Percentiles rank a stretch among this genome's conserved stretches.
phyloP scores from a whole-genome alignment of 2,888 invertebrate species.

The Magallana nippona region DNA sequence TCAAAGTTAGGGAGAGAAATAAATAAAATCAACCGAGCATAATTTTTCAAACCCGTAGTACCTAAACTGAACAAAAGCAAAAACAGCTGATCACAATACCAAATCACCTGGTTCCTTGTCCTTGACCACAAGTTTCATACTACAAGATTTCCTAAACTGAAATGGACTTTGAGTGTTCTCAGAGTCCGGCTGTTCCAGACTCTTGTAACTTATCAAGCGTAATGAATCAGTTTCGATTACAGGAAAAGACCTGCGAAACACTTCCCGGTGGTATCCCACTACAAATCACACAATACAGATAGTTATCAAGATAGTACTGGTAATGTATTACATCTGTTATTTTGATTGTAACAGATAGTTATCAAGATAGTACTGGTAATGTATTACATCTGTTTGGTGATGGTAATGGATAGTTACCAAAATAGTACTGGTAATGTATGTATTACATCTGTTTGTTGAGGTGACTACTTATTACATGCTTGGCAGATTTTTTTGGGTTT shows the following conservation, averaged over 20 bases:
- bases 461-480: too few species aligned
- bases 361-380: too few species aligned
- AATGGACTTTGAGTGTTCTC: slow-evolving; percentile 60
- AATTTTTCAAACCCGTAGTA: not conserved
- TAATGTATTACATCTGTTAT: too few species aligned
- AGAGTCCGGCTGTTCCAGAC: slow-evolving; percentile 59
- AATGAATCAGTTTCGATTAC: slow-evolving; percentile 58
- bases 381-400: too few species aligned
- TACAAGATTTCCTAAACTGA: slow-evolving; percentile 77
- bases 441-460: too few species aligned
- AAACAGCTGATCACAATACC: slow-evolving; percentile 35
- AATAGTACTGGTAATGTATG: too few species aligned
- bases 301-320: too few species aligned
- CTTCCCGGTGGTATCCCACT: slow-evolving; percentile 53
- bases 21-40: too few species aligned
- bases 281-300: not conserved
- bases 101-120: slow-evolving; percentile 74
- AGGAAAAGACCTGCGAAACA: slow-evolving; percentile 67
- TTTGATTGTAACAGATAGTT: too few species aligned
- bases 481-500: too few species aligned
- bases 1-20: too few species aligned
- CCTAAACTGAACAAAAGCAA: slow-evolving; percentile 36
- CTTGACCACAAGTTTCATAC: slow-evolving; percentile 77
- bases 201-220: slow-evolving; percentile 59
- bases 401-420: too few species aligned